Evolutionary conservation across 2,113 vertebrate species (phyloP).

Genomic region (Amblyornis subalaris): DNA sequence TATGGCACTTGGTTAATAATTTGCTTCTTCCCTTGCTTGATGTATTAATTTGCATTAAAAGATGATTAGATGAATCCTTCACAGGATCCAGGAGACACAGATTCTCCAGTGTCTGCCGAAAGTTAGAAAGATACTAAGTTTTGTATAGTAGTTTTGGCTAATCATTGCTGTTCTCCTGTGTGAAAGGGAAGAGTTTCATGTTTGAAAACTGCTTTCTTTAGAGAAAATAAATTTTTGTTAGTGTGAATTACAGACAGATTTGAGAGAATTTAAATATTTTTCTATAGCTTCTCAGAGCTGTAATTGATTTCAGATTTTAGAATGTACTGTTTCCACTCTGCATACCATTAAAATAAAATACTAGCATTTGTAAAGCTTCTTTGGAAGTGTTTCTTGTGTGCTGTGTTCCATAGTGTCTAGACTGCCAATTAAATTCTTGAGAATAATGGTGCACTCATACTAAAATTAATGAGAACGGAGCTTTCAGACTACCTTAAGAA

Average conservation of each 20-base stretch:
- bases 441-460: neutral
- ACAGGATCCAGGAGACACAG: neutral
- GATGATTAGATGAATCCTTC: slow-evolving; percentile 14
- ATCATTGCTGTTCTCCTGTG: slow-evolving; percentile 26
- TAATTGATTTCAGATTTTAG: slow-evolving; percentile 67
- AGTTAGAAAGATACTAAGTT: slow-evolving; percentile 27
- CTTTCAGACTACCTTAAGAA: neutral
- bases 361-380: slow-evolving; percentile 41
- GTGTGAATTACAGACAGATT: neutral
- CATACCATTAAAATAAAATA: slow-evolving; percentile 64
- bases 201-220: slow-evolving; percentile 43
- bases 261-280: slow-evolving; percentile 46
- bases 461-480: neutral
- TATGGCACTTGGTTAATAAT: neutral
- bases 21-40: neutral
- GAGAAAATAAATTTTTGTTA: slow-evolving; percentile 7
- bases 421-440: slow-evolving; percentile 17
- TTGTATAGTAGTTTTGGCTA: neutral
- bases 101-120: slow-evolving; percentile 2
- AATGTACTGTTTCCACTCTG: slow-evolving; percentile 57
- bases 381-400: slow-evolving; percentile 27
- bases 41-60: neutral
- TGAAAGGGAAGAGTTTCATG: slow-evolving; percentile 42
- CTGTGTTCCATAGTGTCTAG: neutral
- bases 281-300: slow-evolving; percentile 41